Percentiles rank a stretch among this genome's conserved stretches.
Evolutionary conservation across 2,888 invertebrate species (phyloP).

Genomic region (Agrypnus murinus): DNA sequence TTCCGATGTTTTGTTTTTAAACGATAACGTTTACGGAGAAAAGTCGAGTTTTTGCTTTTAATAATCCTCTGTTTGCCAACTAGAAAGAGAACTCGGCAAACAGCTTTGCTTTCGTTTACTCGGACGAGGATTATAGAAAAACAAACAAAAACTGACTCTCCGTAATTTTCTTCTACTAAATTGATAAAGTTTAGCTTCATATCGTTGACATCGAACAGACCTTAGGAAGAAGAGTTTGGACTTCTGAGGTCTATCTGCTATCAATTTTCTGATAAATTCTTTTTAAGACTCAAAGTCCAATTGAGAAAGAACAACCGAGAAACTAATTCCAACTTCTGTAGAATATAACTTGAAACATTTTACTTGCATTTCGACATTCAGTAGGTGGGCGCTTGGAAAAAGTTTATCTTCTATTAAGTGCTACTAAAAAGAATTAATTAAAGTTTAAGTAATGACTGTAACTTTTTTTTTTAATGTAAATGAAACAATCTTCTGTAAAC

Average conservation of each 20-base stretch:
- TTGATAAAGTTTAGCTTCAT: conserved; percentile 41
- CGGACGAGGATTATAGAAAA: conserved; percentile 20
- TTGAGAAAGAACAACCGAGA: conserved; percentile 26
- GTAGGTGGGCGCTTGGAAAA: too few species aligned
- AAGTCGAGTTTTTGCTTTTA: conserved; percentile 26
- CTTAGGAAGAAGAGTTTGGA: conserved; percentile 16
- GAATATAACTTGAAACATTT: conserved; percentile 20
- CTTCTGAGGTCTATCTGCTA: conserved; percentile 37
- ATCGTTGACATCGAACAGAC: conserved; percentile 42
- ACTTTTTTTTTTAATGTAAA: too few species aligned
- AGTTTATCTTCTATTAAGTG: too few species aligned
- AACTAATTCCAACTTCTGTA: conserved; percentile 38
- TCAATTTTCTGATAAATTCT: conserved; percentile 40
- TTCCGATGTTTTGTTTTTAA: conserved; percentile 27
- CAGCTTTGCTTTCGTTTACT: conserved; percentile 23
- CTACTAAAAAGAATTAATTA: too few species aligned
- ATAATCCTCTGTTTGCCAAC: conserved; percentile 24
- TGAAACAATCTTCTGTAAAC: too few species aligned
- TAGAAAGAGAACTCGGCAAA: conserved; percentile 16
- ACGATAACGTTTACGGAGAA: conserved; percentile 13
- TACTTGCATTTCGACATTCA: conserved; percentile 27
- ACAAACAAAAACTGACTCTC: conserved; percentile 19
- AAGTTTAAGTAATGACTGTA: too few species aligned
- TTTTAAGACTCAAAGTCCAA: conserved; percentile 19
- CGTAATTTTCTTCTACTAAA: conserved; percentile 37